Conservation (phyloP, 2,797 vertebrate genomes). For the Vireo griseus region DNA sequence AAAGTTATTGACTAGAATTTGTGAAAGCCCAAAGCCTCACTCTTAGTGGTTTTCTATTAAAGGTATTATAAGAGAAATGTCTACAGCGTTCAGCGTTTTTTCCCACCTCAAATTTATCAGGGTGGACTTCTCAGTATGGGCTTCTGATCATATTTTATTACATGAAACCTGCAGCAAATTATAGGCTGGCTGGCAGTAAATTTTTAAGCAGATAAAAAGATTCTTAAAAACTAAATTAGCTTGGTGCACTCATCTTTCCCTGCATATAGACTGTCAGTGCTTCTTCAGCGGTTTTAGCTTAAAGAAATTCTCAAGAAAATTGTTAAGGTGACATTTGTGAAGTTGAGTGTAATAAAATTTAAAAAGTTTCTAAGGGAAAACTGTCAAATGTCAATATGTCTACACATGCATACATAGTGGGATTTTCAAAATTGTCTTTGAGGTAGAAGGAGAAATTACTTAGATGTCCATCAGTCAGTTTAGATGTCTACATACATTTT, state of each 20-base stretch:
- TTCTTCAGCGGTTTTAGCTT: background rate
- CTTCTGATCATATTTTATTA: conserved; percentile 5
- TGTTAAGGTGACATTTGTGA: background rate
- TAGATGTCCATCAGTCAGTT: background rate
- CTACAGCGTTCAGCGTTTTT: background rate
- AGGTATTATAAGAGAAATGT: background rate
- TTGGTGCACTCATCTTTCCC: background rate
- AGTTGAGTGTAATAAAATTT: background rate
- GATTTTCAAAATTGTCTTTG: background rate
- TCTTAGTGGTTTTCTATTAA: background rate
- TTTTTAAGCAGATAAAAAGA: background rate
- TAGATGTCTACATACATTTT: background rate
- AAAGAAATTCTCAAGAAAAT: background rate
- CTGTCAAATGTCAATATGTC: background rate
- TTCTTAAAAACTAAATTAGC: background rate
- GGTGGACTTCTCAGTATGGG: background rate
- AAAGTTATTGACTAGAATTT: background rate
- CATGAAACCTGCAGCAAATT: conserved; percentile 6
- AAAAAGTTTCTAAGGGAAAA: background rate
- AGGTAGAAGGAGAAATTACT: background rate
- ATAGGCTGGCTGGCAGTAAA: background rate
- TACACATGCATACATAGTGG: background rate
- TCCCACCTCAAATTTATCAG: background rate
- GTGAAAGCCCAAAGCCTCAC: background rate
- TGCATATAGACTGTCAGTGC: background rate